Evolutionary conservation across 2,797 vertebrate genomes (phyloP).

Genomic region (Sebastes itinus): DNA sequence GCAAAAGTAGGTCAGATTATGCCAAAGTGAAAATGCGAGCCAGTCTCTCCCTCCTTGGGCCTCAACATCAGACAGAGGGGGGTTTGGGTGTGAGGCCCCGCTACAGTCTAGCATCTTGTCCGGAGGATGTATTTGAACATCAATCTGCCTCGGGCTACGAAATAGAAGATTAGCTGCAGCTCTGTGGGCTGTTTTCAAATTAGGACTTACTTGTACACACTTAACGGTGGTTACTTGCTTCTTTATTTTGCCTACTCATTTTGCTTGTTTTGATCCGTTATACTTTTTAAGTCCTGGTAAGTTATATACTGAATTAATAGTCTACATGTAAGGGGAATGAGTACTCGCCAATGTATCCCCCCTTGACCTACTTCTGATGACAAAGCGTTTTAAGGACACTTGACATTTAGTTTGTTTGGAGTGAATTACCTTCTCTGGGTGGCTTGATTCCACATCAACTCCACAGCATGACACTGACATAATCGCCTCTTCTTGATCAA

Average conservation of each 20-base stretch:
- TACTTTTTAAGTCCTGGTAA: background rate
- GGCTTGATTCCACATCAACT: constrained; percentile 46
- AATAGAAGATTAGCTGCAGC: constrained; percentile 47
- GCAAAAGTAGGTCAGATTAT: constrained; percentile 52
- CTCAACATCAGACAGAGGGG: background rate
- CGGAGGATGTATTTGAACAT: constrained; percentile 40
- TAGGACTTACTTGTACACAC: constrained; percentile 6
- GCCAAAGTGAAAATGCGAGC: constrained; percentile 42
- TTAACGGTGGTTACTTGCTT: background rate
- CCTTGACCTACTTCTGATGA: constrained; percentile 48
- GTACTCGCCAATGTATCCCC: background rate
- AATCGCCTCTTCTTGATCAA: constrained; percentile 68
- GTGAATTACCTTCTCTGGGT: constrained; percentile 42
- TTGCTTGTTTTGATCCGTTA: constrained; percentile 2
- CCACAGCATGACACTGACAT: constrained; percentile 55
- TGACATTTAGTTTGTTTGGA: constrained; percentile 36
- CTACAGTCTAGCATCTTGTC: constrained; percentile 40
- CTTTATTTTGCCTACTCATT: background rate
- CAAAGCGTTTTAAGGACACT: constrained; percentile 17
- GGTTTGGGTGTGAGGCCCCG: constrained; percentile 10
- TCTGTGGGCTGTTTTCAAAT: constrained; percentile 44
- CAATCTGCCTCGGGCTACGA: constrained; percentile 26
- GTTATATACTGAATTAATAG: constrained; percentile 5
- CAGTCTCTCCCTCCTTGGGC: constrained; percentile 13
- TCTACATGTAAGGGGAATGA: background rate